Base-by-base conservation (phyloP, 23 tunicate species). In the Phallusia fumigata region DNA sequence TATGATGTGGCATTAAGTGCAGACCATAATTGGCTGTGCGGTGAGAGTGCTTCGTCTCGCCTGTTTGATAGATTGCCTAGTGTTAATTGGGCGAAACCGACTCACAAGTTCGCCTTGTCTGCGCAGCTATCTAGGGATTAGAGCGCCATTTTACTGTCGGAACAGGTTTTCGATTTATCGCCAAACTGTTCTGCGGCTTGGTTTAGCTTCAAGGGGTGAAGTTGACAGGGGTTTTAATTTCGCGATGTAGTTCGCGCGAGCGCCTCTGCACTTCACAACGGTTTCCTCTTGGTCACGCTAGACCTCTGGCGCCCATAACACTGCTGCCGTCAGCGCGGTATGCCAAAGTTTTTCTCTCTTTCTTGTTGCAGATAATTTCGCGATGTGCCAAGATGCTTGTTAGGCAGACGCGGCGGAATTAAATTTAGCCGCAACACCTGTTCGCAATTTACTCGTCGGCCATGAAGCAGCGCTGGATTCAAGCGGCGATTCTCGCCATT, bases 51-150 rank as follows among this genome's bases (percentile, higher is more conserved):
- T 40, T 40, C 47, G 69, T 22, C 28, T 58, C 69, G 69, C 69
- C 28, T 6, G 69, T 21, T 21, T 21, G 69, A 58, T 58, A 58
- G 69, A 58, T 58, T 58, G 69, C 28, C 69, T 24, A 16, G 8
- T 58, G 69, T 16, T 58, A 58, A 58, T 58, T 58, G 69, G 69
- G 15, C 69, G 69, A 58, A 58, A 58, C 69, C 69, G 69, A 58
- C 69, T 40, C 5, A 40, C 69, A 58, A 58, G 69, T 58, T 58
- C 69, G 69, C 69, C 28, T 24, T 24, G 69, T 58, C 69, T 58
- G 69, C 16, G 8, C 69, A 58, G 28, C 69, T 21, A 8, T 58
- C 28, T 24, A 40, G 47, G 47, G 47, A 40, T 40, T 40, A 40
- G 47, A 10, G 47, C 47, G 47, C 47, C 10, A 40, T 40, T n/a